These are phyloP conservation scores for Morinoia aosen DNA, from an alignment of 2,888 invertebrate species.

Conservation along the genomic window DNA sequence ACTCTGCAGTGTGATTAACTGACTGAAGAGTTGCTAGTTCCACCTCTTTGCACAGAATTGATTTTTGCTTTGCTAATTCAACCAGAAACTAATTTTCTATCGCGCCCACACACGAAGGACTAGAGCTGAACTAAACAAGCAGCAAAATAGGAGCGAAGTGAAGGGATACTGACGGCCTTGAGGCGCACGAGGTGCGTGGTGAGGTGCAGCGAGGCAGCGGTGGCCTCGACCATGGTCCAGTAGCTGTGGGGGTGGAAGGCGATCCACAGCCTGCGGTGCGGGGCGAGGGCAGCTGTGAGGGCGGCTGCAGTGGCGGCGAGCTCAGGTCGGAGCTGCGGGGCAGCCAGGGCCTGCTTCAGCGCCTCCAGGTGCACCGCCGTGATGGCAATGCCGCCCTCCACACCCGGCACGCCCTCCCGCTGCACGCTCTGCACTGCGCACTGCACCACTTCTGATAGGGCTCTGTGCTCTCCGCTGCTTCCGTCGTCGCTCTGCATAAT, in stretches of 20 bases:
- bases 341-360: slow-evolving; percentile 60
- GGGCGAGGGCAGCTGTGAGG: slow-evolving; percentile 61
- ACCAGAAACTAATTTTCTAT: too few species aligned
- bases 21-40: background rate
- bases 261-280: slow-evolving; percentile 61
- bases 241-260: slow-evolving; percentile 61
- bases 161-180: slow-evolving; percentile 19
- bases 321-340: slow-evolving; percentile 60
- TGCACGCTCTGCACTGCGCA: slow-evolving; percentile 50
- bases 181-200: slow-evolving; percentile 64
- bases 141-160: background rate
- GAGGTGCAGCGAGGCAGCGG: slow-evolving; percentile 61
- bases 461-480: slow-evolving; percentile 55
- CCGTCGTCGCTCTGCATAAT: slow-evolving; percentile 58
- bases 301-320: slow-evolving; percentile 64
- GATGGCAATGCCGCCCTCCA: slow-evolving; percentile 63
- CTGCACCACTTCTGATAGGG: slow-evolving; percentile 43
- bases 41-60: background rate
- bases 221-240: slow-evolving; percentile 59
- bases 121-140: background rate
- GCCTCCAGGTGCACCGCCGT: slow-evolving; percentile 62
- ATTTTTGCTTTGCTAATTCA: too few species aligned
- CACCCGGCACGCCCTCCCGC: slow-evolving; percentile 62
- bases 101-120: too few species aligned
- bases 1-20: background rate